phyloP scores from a whole-genome alignment of 2,797 vertebrate genomes.

The Catamblyrhynchus diadema region DNA sequence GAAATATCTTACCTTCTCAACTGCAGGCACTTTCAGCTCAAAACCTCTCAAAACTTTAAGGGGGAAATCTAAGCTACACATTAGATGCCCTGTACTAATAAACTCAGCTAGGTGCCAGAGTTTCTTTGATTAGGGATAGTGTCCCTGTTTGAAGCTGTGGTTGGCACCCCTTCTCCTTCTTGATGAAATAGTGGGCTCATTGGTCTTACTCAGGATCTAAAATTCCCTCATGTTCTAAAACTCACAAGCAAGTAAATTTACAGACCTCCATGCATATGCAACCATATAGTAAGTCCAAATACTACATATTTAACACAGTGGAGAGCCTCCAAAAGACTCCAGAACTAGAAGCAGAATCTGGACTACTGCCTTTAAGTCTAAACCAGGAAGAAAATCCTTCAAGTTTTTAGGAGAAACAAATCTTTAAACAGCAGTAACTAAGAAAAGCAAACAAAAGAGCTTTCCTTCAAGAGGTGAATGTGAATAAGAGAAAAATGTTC shows the following conservation, averaged over 20 bases:
- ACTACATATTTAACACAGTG: not conserved
- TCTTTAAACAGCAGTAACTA: not conserved
- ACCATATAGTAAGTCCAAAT: not conserved
- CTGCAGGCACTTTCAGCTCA: not conserved
- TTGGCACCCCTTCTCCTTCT: not conserved
- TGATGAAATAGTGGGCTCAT: not conserved
- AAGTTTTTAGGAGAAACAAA: not conserved
- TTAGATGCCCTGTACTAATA: not conserved
- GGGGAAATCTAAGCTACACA: not conserved
- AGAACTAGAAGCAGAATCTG: not conserved
- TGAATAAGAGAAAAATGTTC: not conserved
- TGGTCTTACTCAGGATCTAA: not conserved
- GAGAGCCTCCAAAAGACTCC: not conserved
- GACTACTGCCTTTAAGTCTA: not conserved
- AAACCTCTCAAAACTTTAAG: not conserved
- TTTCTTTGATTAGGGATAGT: not conserved
- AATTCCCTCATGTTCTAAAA: not conserved
- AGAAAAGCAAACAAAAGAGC: not conserved
- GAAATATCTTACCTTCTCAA: not conserved
- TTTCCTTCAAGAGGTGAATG: not conserved
- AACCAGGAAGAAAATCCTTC: not conserved
- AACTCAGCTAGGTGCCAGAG: not conserved
- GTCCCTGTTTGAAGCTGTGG: not conserved
- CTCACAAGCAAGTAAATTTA: not conserved
- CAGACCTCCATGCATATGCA: not conserved